Percentiles rank a stretch among this genome's conserved stretches.
phyloP scores from a whole-genome alignment of 2,797 vertebrate genomes.

The Lerista edwardsae region DNA sequence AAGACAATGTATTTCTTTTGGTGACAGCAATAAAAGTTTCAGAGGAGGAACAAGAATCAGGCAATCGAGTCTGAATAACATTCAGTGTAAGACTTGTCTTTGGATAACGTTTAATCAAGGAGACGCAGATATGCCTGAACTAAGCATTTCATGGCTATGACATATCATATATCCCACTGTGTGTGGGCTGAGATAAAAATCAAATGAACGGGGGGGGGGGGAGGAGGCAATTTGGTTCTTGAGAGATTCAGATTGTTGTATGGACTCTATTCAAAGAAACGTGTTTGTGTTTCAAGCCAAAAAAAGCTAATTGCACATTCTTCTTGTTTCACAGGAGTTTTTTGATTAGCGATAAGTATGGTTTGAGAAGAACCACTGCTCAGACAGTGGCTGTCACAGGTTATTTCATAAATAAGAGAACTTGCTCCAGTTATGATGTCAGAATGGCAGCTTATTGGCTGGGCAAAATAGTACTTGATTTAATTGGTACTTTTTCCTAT shows the following conservation, averaged over 20 bases:
- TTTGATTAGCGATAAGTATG: conserved; percentile 30
- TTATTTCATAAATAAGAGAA: conserved; percentile 24
- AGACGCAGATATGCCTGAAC: neutral
- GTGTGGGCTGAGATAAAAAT: conserved; percentile 22
- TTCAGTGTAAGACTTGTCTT: neutral
- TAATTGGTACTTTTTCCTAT: conserved; percentile 10
- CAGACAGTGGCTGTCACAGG: neutral
- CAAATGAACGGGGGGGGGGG: neutral
- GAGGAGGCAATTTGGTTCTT: conserved; percentile 6
- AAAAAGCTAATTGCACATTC: conserved; percentile 17
- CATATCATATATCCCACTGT: neutral
- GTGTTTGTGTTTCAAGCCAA: conserved; percentile 9
- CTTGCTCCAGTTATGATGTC: conserved; percentile 6
- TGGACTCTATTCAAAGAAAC: conserved; percentile 34
- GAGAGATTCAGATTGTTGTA: neutral
- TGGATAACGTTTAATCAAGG: conserved; percentile 22
- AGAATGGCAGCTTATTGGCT: conserved; percentile 4
- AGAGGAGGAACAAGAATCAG: neutral
- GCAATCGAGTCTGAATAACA: neutral
- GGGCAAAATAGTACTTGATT: conserved; percentile 4
- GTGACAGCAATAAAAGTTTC: neutral
- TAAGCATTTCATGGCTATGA: neutral
- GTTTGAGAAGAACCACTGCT: conserved; percentile 15
- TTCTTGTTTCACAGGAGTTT: conserved; percentile 14
- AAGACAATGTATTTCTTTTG: neutral